Evolutionary conservation across 2,888 invertebrate genomes (phyloP), one percentile per base, ranked within the genome.

Genomic region (Thereva nobilitata): DNA sequence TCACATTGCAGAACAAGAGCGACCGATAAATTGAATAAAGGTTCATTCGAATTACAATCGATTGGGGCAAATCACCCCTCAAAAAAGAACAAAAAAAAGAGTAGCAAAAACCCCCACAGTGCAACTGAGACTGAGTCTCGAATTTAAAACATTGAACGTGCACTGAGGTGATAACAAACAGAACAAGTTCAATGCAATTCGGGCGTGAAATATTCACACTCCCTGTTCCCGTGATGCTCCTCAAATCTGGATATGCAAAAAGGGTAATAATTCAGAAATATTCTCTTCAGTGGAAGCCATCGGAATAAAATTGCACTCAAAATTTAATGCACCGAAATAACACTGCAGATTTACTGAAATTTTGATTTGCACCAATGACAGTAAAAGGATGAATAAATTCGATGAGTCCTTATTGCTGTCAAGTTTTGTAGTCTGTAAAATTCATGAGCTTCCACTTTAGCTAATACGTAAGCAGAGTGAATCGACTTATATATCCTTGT

Each of bases 41-140:
- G 47, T 47, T 38, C 57, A 59, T 59, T 59, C 47, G 47, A 47
- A 59, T 47, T 59, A 59, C 57, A 59, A 59, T 38, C 23, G 23
- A 23, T 23, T 23, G 23, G 23, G 23, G 23, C 23, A 23, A 23
- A 2, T 23, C 23, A 23, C 23, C 23, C 7, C 42, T 37, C 57
- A 8, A 9, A 6, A 59, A 35, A 45, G 44, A 7, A 37, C 37
- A 4, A 4, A 34, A 23, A 34, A 37, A 45, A 57, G 57, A 44
- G 5, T 23, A 23, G 1, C 1, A 23, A 23, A 23, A 23, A 23
- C 23, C 34, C 38, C 45, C 45, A n/a, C n/a, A 10, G 23, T 57
- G 56, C 35, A 44, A 6, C 38, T 12, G 37, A 9, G 4, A 2
- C 23, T 10, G n/a, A 38, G 47, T 45, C n/a, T n/a, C 34, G 38